A percentile compares a stretch with the other conserved stretches of the same genome.
These are phyloP conservation scores for Phalacrocorax aristotelis DNA, from an alignment of 2,113 vertebrate species.

Conservation along the genomic window DNA sequence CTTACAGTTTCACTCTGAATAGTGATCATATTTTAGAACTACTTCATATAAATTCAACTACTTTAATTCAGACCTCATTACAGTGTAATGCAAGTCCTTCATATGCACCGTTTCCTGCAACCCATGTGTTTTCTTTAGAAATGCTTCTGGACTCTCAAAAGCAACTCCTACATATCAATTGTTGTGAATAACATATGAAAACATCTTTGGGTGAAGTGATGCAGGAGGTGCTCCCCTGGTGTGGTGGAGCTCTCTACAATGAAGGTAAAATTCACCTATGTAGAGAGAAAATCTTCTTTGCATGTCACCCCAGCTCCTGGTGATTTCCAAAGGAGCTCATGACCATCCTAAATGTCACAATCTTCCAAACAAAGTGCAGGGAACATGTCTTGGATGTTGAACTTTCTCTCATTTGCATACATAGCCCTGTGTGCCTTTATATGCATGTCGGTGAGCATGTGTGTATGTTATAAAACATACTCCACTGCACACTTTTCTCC, in stretches of 20 bases:
- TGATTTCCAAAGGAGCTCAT: not conserved
- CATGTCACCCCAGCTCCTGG: not conserved
- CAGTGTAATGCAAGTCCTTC: not conserved
- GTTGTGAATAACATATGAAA: not conserved
- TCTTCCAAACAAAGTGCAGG: not conserved
- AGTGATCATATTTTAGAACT: not conserved
- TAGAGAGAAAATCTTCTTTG: not conserved
- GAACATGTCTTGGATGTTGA: not conserved
- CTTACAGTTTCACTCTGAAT: not conserved
- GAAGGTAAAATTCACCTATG: not conserved
- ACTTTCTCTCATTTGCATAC: not conserved
- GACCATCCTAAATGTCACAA: not conserved
- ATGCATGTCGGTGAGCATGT: fast-evolving
- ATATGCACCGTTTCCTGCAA: not conserved
- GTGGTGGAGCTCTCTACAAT: not conserved
- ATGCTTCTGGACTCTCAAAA: not conserved
- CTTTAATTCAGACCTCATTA: not conserved
- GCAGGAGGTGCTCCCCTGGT: not conserved
- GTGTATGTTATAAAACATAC: not conserved
- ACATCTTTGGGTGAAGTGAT: not conserved
- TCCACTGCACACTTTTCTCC: not conserved
- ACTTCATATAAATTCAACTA: not conserved
- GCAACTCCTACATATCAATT: not conserved
- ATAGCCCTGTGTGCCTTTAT: not conserved
- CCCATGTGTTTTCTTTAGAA: not conserved